Evolutionary conservation across 2,113 vertebrate genomes (phyloP).

Genomic region (Pyrgilauda ruficollis): DNA sequence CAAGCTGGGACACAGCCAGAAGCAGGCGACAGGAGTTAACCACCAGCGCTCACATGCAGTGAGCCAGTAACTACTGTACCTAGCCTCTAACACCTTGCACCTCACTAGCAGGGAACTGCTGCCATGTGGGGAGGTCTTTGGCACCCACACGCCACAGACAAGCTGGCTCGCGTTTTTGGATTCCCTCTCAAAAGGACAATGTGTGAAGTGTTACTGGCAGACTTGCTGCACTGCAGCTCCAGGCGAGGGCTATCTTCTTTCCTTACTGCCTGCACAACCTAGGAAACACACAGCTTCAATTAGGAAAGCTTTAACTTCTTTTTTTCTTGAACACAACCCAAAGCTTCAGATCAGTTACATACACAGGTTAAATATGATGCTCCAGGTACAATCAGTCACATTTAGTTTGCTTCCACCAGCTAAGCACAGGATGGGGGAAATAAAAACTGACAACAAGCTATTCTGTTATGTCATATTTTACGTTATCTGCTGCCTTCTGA

Average conservation of each 20-base stretch:
- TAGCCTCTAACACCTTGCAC: neutral
- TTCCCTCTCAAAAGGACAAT: neutral
- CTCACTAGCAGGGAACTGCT: neutral
- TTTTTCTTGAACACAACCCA: neutral
- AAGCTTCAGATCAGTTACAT: neutral
- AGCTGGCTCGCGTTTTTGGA: neutral
- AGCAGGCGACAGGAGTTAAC: neutral
- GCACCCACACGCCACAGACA: neutral
- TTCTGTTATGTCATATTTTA: neutral
- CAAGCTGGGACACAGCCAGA: neutral
- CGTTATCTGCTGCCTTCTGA: neutral
- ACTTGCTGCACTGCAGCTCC: slow-evolving; percentile 47
- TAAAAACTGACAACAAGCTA: neutral
- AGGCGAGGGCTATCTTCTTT: neutral
- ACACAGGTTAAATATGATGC: neutral
- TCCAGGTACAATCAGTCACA: neutral
- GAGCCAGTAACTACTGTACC: neutral
- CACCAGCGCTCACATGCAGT: accelerated
- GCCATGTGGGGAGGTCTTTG: neutral
- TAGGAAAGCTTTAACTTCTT: neutral
- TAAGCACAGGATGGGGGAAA: neutral
- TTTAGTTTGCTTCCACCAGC: neutral
- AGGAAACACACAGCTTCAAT: neutral
- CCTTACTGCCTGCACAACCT: neutral
- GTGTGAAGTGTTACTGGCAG: slow-evolving; percentile 13